These are phyloP conservation scores for Brevipalpus yothersi DNA, from an alignment of 1,140 invertebrate species.

Conservation along the genomic window DNA sequence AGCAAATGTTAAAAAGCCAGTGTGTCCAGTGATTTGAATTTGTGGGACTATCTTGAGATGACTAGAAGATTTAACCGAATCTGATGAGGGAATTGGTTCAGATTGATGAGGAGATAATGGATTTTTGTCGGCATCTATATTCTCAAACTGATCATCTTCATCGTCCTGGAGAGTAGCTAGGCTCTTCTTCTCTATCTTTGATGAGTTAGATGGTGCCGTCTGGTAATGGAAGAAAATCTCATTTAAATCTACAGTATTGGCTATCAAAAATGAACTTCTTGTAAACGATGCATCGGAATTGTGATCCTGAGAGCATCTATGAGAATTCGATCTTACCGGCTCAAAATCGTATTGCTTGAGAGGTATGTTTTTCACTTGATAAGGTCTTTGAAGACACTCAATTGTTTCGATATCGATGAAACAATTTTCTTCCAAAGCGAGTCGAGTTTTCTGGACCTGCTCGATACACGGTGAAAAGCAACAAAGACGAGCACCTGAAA, in stretches of 20 bases:
- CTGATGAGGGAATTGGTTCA: too few relatives aligned
- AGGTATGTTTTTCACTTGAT: slow-evolving; percentile 34
- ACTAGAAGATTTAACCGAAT: neutral
- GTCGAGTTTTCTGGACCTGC: slow-evolving; percentile 71
- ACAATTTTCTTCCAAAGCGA: slow-evolving; percentile 35
- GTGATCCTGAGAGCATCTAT: neutral
- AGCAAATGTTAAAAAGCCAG: slow-evolving; percentile 78
- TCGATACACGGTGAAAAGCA: slow-evolving; percentile 96
- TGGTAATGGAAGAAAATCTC: too few relatives aligned
- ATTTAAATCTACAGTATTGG: too few relatives aligned
- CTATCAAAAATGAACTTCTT: too few relatives aligned
- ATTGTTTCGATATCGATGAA: slow-evolving; percentile 61
- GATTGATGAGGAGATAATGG: too few relatives aligned
- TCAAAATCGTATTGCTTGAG: neutral
- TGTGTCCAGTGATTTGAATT: slow-evolving; percentile 57
- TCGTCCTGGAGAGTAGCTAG: too few relatives aligned
- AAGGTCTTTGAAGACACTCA: slow-evolving; percentile 62
- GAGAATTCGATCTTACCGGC: neutral
- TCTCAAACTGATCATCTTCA: too few relatives aligned
- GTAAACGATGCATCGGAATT: neutral
- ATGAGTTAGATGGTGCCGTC: too few relatives aligned
- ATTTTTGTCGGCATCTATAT: too few relatives aligned
- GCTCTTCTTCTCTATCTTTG: too few relatives aligned
- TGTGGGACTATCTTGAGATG: neutral
- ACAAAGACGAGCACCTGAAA: slow-evolving; percentile 62